Evolutionary conservation across 2,888 invertebrate genomes (phyloP), one percentile per base, ranked within the genome.

Genomic region (Hoplodrina blanda): DNA sequence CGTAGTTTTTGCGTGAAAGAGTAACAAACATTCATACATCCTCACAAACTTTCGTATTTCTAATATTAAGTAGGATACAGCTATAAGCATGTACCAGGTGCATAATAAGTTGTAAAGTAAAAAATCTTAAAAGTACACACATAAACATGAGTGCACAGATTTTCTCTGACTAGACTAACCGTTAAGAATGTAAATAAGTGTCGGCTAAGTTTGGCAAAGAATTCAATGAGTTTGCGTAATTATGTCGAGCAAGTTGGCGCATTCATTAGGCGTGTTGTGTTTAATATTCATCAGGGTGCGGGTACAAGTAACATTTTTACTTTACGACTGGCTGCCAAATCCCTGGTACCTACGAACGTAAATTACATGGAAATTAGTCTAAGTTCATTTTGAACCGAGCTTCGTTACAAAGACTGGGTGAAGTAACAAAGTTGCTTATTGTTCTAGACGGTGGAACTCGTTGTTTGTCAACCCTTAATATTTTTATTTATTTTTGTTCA

Each of bases 221-320:
- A 93, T 93, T 94, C 92, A 92, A 92, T 92, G 92, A 93, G 91
- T 89, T 87, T 82, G 85, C 85, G 90, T 92, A 93, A 94, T 94
- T 91, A 93, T 91, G 91, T 91, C 85, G 89, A 91, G 88, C 86
- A 93, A 92, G 89, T 92, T 91, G 87, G 85, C 86, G 91, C 91
- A 90, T 93, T 92, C 90, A 92, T 93, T 93, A 94, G 87, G 76
- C 87, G 83, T 88, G 91, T 91, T 88, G 87, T 91, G 88, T 90
- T 93, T 91, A 94, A 93, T 93, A 94, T 94, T 95, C 93, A 94
- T 89, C 90, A 91, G 89, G 80, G 85, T 64, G 82, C 85, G 83
- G 84, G 85, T 80, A 86, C 87, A 87, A 88, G 88, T 87, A 86
- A 87, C 89, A 90, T 92, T 92, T 92, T 91, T 91, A 91, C 89